Base-by-base conservation (phyloP, 1,140 invertebrate genomes). In the Vanessa atalanta region DNA sequence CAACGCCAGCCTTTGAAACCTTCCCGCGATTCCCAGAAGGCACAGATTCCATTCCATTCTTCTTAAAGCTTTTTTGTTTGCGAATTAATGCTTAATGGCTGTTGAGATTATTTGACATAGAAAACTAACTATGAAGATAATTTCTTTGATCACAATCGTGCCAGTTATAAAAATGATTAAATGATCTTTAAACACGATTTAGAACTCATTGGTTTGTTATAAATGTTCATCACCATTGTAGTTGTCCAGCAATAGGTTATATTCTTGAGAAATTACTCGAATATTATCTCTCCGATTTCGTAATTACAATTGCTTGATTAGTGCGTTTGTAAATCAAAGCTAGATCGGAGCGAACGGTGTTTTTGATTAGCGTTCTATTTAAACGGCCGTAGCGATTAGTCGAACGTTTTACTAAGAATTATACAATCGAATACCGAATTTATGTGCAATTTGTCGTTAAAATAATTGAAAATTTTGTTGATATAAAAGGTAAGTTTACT, bases 1-100 rank as follows among this genome's bases (percentile, higher is more conserved):
- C 83, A 82, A 75, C 71, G 81, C 71, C 78, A 83, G 79, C 77
- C 78, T 83, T 84, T 87, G 83, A 84, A 84, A 86, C 86, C 83
- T 78, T 76, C 81, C 75, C 79, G 76, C 79, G 74, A 75, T 91
- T 90, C 89, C 83, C 87, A 91, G 89, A 91, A 91, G 88, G 88
- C 83, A 71, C 73, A 69, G 78, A 77, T 71, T 75, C 79, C 68
- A 73, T 73, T 84, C 80, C 79, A 80, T 83, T 86, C 80, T 80
- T 79, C 78, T 61, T 78, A 67, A 65, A 71, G 66, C 69, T 83
- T 88, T 88, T 88, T 88, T 88, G 79, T 76, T 81, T 73, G 66
- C 76, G 75, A 85, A 87, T 85, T 88, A 85, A 87, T 87, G 83
- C 81, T 85, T 85, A 87, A 83, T 85, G 81, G 75, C 81, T 80